Evolutionary conservation across 2,113 vertebrate species (phyloP).

Genomic region (Orcinus orca): DNA sequence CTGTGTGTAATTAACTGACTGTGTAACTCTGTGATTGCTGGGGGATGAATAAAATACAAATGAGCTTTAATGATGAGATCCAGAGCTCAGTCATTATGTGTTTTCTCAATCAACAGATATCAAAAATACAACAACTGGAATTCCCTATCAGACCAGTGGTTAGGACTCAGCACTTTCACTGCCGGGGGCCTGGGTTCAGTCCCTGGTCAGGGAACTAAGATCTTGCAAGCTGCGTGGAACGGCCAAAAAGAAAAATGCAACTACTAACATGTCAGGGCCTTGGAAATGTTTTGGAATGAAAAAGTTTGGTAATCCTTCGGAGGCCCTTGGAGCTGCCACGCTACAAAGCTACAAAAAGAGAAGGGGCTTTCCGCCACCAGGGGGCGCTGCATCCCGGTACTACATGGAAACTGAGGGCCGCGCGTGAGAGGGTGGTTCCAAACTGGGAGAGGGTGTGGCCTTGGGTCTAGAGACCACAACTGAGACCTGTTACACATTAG

Average conservation of each 20-base stretch:
- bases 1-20: not conserved
- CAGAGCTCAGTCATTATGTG: not conserved
- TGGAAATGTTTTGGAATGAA: not conserved
- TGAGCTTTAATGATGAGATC: not conserved
- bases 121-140: not conserved
- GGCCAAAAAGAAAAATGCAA: not conserved
- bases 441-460: not conserved
- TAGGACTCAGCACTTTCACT: not conserved
- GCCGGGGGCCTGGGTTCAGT: not conserved
- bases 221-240: not conserved
- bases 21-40: not conserved
- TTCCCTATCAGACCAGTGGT: not conserved
- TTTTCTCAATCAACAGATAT: conserved; percentile 17
- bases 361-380: not conserved
- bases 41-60: not conserved
- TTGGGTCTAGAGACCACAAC: not conserved
- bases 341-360: not conserved
- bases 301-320: not conserved
- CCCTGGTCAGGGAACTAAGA: not conserved
- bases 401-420: not conserved
- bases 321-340: not conserved
- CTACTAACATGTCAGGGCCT: not conserved
- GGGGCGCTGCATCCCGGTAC: not conserved
- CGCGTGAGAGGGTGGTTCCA: not conserved
- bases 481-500: not conserved